phyloP scores from a whole-genome alignment of 2,797 vertebrate genomes.

The Pangasius macronema region DNA sequence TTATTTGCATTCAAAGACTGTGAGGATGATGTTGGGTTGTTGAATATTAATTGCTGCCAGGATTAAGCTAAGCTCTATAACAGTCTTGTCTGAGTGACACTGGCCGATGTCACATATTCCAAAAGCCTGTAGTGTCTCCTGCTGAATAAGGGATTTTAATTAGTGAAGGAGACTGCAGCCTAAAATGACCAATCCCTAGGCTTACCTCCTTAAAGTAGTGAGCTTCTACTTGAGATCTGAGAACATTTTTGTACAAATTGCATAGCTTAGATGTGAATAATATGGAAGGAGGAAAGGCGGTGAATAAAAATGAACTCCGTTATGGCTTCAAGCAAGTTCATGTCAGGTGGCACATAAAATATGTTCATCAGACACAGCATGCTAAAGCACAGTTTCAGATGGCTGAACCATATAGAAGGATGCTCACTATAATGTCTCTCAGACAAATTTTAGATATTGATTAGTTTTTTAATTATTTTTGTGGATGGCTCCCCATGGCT shows the following conservation, averaged over 20 bases:
- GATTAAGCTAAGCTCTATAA: conserved; percentile 59
- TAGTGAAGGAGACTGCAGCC: conserved; percentile 19
- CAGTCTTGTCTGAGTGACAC: conserved; percentile 47
- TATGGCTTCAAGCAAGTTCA: conserved; percentile 16
- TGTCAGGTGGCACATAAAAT: not conserved
- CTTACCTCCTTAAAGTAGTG: not conserved
- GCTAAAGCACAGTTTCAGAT: conserved; percentile 10
- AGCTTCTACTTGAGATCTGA: not conserved
- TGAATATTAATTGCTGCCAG: conserved; percentile 62
- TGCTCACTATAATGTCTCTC: not conserved
- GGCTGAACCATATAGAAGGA: not conserved
- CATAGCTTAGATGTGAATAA: conserved; percentile 15
- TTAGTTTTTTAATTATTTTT: not conserved
- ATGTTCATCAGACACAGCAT: conserved; percentile 34
- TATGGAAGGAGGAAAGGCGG: not conserved
- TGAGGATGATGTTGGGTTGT: conserved; percentile 53
- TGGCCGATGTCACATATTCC: conserved; percentile 45
- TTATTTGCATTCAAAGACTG: conserved; percentile 56
- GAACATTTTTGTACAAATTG: not conserved
- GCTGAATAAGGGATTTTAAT: conserved; percentile 39
- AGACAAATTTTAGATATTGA: not conserved
- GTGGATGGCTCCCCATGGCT: not conserved
- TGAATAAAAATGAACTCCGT: conserved; percentile 33
- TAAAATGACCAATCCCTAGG: conserved; percentile 17
- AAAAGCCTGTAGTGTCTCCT: conserved; percentile 38